A percentile compares a stretch with the other conserved stretches of the same genome.
These are phyloP conservation scores for Typhlichthys subterraneus DNA, from an alignment of 2,797 vertebrate genomes.

Conservation along the genomic window DNA sequence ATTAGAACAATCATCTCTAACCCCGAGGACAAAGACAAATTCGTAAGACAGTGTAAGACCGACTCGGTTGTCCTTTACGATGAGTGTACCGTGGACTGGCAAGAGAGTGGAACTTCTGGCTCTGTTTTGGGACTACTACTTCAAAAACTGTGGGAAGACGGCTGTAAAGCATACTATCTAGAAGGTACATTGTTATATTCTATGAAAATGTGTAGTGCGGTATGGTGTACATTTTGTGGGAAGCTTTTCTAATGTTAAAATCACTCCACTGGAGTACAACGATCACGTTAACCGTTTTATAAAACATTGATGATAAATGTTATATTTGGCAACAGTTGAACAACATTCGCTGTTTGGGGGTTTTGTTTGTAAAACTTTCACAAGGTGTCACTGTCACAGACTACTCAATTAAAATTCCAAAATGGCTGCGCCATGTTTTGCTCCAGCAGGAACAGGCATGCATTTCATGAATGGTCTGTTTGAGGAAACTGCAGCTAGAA, in stretches of 20 bases:
- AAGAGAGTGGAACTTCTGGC: conserved; percentile 58
- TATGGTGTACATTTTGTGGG: not conserved
- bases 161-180: conserved; percentile 90
- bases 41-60: conserved; percentile 87
- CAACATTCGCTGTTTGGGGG: not conserved
- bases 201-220: not conserved
- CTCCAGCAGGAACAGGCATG: conserved; percentile 64
- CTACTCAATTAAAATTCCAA: conserved; percentile 79
- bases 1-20: conserved; percentile 90
- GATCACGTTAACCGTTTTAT: no score
- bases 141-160: conserved; percentile 94
- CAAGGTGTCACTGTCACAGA: conserved; percentile 55
- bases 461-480: conserved; percentile 67
- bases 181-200: conserved; percentile 80
- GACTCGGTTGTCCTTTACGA: conserved; percentile 95
- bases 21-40: conserved; percentile 90
- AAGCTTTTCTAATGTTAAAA: no score
- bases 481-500: conserved; percentile 10
- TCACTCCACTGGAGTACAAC: no score
- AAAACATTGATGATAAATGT: not conserved
- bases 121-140: conserved; percentile 91
- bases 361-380: conserved; percentile 27
- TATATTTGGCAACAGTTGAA: not conserved
- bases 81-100: conserved; percentile 87
- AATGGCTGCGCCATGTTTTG: conserved; percentile 75